phyloP scores from a whole-genome alignment of 2,113 vertebrate genomes.

The Taxidea taxus region DNA sequence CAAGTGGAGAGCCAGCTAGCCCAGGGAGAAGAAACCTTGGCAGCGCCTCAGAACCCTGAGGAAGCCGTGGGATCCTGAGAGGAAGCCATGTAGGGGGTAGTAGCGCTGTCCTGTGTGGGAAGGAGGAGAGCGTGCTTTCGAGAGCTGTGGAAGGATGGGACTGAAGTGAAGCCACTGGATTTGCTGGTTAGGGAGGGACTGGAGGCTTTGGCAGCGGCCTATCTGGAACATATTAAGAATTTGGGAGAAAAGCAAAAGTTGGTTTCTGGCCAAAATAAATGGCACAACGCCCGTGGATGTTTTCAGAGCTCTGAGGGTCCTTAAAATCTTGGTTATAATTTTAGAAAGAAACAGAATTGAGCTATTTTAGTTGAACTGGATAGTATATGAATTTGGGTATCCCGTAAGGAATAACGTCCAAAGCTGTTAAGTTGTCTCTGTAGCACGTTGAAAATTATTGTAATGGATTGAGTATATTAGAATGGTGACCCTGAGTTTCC shows the following conservation, averaged over 20 bases:
- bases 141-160: neutral
- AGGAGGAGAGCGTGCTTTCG: neutral
- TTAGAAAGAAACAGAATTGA: neutral
- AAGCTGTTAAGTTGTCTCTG: neutral
- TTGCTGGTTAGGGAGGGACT: neutral
- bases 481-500: neutral
- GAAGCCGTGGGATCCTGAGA: neutral
- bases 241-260: neutral
- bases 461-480: neutral
- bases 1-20: neutral
- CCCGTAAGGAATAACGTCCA: neutral
- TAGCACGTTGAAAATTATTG: neutral
- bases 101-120: neutral
- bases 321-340: constrained; percentile 28
- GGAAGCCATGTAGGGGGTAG: neutral
- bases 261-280: neutral
- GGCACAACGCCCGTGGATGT: neutral
- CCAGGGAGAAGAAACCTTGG: too few species aligned
- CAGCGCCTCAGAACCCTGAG: too few species aligned
- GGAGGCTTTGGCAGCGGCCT: neutral
- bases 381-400: neutral
- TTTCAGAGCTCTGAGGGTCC: neutral
- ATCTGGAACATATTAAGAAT: neutral
- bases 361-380: neutral
- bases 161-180: neutral